These are phyloP conservation scores for Pristionchus arcanus DNA, from an alignment of 2,888 invertebrate species.

Conservation along the genomic window DNA sequence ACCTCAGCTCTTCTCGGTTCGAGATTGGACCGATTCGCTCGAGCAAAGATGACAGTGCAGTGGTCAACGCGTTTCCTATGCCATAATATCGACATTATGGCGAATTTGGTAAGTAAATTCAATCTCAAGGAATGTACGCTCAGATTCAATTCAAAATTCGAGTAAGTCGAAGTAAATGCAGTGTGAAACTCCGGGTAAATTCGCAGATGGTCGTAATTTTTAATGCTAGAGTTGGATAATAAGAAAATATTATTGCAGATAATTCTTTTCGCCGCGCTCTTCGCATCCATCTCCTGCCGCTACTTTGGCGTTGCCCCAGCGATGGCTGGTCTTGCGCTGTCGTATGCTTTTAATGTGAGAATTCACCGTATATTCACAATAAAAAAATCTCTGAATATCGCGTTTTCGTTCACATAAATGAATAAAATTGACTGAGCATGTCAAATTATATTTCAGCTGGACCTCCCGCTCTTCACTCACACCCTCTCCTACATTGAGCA, in stretches of 20 bases:
- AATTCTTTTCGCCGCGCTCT: constrained; percentile 93
- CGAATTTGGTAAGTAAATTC: neutral
- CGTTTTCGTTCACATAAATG: too few species aligned
- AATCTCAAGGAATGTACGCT: neutral
- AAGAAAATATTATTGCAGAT: neutral
- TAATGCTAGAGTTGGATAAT: neutral
- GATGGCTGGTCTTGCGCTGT: constrained; percentile 82
- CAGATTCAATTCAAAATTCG: neutral
- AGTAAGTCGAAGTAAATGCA: neutral
- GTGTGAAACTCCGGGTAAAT: neutral
- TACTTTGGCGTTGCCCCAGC: constrained; percentile 80
- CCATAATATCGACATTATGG: constrained; percentile 29
- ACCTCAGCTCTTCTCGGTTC: neutral
- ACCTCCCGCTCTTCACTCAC: neutral
- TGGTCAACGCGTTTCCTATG: constrained; percentile 5
- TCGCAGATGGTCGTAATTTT: too few species aligned
- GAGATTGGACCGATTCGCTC: neutral
- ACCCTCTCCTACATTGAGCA: constrained; percentile 25
- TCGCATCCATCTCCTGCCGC: constrained; percentile 86
- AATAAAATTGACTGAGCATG: too few species aligned
- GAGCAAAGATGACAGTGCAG: neutral
- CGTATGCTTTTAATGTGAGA: constrained; percentile 79
- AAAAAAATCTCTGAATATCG: neutral
- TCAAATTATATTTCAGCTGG: neutral
- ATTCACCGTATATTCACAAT: neutral